Evolutionary conservation across 2,797 vertebrate species (phyloP), one percentile per base, ranked within the genome.

Genomic region (Alcedo atthis): DNA sequence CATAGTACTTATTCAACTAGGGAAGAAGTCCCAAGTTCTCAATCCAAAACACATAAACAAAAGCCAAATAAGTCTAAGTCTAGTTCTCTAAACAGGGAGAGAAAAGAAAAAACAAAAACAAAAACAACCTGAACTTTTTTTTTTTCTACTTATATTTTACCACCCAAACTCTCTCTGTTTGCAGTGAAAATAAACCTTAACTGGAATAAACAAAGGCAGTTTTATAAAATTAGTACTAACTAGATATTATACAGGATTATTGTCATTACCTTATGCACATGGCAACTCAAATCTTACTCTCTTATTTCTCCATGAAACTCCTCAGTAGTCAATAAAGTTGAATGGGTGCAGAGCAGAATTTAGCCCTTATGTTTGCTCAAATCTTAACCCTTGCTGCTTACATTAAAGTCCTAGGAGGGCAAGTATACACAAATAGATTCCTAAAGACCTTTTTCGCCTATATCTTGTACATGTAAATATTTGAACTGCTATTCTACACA

Each of bases 401-500:
- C 89, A 71, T 76, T 86, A 61, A 86, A 77, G 48, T 75, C 68
- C 28, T 79, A 76, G 71, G 30, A 79, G 35, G 33, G 26, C 86
- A 94, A 97, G 93, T 55, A 78, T 37, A 71, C 70, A 91, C 73
- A 94, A 71, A 94, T 3, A 64, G 80, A 90, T 75, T 93, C 80
- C 81, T 92, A 87, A 94, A 96, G 89, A 87, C 15, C 42, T 89
- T 87, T 95, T 95, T 91, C 18, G 3, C 62, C 48, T 68, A 37
- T 69, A 32, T 83, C 91, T 95, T 96, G 58, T 62, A 54, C 74
- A 94, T 80, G 78, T 78, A 96, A 94, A 92, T 96, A 94, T 95
- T 97, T 95, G 89, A 93, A 91, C 77, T 91, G 68, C 78, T 93
- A 35, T 89, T 96, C 66, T 81, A 84, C 46, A 77, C 43, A 68